Conservation (phyloP, 1,140 invertebrate genomes). For the Polypedilum vanderplanki region DNA sequence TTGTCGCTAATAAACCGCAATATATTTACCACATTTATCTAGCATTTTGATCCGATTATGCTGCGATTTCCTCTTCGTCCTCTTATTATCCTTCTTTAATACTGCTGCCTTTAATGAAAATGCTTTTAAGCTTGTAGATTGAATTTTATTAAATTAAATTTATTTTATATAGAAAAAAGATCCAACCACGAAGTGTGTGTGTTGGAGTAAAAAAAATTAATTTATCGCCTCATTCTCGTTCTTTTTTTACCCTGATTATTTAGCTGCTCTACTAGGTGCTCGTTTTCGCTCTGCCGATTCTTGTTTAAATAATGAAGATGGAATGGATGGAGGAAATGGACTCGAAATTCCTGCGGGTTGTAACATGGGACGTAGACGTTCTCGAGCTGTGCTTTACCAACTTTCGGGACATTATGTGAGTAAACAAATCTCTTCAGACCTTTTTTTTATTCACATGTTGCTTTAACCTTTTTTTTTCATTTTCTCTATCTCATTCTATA, state of each 20-base stretch:
- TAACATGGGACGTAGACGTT: slow-evolving; percentile 80
- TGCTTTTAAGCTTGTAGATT: no score
- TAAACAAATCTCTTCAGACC: neutral
- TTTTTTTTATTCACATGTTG: neutral
- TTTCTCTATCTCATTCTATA: neutral
- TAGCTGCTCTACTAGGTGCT: slow-evolving; percentile 62
- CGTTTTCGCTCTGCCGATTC: slow-evolving; percentile 59
- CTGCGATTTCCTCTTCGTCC: no score
- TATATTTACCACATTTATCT: no score
- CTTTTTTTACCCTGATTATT: slow-evolving; percentile 53
- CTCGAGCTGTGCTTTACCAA: slow-evolving; percentile 91
- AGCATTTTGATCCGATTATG: no score
- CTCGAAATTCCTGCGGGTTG: slow-evolving; percentile 79
- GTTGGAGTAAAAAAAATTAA: no score
- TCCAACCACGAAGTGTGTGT: no score
- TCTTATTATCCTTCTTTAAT: no score
- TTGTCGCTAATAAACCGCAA: no score
- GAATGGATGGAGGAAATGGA: slow-evolving; percentile 70
- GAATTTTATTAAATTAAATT: no score
- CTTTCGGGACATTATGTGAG: slow-evolving; percentile 79
- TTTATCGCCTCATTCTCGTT: no score
- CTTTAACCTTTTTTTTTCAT: neutral
- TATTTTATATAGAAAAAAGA: no score
- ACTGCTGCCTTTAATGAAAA: no score
- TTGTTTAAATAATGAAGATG: slow-evolving; percentile 59